Conservation (phyloP, 2,113 vertebrate genomes). For the Procavia capensis region DNA sequence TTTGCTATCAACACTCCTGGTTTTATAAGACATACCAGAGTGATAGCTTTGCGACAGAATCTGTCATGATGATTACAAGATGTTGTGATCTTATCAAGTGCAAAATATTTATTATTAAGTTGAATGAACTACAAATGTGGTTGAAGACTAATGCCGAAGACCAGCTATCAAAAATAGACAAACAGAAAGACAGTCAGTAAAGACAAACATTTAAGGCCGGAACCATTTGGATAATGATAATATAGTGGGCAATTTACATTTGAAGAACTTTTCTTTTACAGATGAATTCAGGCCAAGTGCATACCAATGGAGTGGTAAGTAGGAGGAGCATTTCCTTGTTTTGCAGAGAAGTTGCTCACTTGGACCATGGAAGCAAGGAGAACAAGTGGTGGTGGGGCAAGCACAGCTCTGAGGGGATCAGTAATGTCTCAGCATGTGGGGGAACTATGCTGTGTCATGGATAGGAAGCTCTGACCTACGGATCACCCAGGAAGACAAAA, state of each 20-base stretch:
- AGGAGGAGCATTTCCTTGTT: background rate
- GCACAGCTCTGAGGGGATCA: background rate
- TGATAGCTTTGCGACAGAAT: background rate
- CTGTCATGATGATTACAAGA: background rate
- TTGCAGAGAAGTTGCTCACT: background rate
- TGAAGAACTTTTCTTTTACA: background rate
- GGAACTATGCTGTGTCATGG: background rate
- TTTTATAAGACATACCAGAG: background rate
- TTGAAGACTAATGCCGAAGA: background rate
- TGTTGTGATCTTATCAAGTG: background rate
- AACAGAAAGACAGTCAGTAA: background rate
- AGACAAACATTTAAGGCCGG: background rate
- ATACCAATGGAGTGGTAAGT: background rate
- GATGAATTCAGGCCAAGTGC: background rate
- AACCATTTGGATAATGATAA: background rate
- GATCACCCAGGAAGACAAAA: background rate
- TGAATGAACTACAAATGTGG: background rate
- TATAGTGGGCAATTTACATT: background rate
- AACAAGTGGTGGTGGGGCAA: background rate
- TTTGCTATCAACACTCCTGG: background rate
- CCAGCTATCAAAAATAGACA: background rate
- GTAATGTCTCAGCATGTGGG: background rate
- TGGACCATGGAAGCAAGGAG: rapidly evolving
- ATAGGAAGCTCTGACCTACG: background rate
- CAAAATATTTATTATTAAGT: background rate